A percentile compares a stretch with the other conserved stretches of the same genome.
Evolutionary conservation across 1,140 invertebrate species (phyloP).

Genomic region (Nylanderia fulva): DNA sequence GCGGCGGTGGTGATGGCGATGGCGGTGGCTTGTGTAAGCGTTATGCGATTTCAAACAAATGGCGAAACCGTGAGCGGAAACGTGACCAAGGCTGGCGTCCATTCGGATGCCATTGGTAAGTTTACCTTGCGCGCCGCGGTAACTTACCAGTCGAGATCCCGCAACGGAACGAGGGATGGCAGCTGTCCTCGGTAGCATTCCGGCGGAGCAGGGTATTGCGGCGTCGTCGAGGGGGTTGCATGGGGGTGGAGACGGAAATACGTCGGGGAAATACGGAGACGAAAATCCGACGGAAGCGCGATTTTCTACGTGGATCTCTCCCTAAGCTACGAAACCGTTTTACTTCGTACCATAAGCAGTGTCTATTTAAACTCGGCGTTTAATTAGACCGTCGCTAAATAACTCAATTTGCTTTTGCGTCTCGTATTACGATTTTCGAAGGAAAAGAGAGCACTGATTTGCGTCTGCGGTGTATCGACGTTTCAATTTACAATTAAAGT

Average conservation of each 20-base stretch:
- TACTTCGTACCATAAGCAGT: neutral
- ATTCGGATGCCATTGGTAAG: constrained; percentile 70
- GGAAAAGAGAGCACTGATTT: neutral
- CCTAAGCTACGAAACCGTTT: constrained; percentile 37
- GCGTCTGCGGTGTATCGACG: neutral
- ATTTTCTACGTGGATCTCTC: constrained; percentile 70
- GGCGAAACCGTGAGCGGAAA: constrained; percentile 78
- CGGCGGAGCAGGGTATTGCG: constrained; percentile 52
- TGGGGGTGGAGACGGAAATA: neutral
- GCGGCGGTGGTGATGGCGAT: constrained; percentile 66
- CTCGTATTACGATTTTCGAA: neutral
- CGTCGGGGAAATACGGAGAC: constrained; percentile 62
- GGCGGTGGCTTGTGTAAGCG: constrained; percentile 69
- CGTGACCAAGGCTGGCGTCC: constrained; percentile 65
- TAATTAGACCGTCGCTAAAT: neutral
- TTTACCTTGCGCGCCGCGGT: constrained; percentile 69
- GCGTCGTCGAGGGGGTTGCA: constrained; percentile 23
- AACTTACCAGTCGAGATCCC: constrained; percentile 71
- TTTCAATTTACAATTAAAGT: neutral
- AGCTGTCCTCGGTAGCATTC: constrained; percentile 71
- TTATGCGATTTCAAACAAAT: constrained; percentile 84
- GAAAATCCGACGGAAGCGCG: constrained; percentile 68
- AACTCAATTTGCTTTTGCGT: neutral
- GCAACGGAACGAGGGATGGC: constrained; percentile 70
- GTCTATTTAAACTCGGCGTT: constrained; percentile 5